A percentile compares a stretch with the other conserved stretches of the same genome.
These are phyloP conservation scores for Zhuqinia jingwanae DNA, from an alignment of 2,888 invertebrate species.

Conservation along the genomic window DNA sequence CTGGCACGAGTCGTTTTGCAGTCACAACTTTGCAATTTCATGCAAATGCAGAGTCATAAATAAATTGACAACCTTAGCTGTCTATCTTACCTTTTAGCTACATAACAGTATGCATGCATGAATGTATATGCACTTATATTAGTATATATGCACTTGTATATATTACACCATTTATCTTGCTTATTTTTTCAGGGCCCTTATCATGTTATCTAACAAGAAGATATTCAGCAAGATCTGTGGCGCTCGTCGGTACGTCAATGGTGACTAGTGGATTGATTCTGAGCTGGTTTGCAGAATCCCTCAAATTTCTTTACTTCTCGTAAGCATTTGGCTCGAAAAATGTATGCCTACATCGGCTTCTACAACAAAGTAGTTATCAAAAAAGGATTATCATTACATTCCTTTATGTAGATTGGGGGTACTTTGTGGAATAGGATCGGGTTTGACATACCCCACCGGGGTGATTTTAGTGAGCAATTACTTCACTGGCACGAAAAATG, in stretches of 20 bases:
- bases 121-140: not conserved
- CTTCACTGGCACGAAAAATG: slow-evolving; percentile 56
- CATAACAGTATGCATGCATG: not conserved
- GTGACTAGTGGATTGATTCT: slow-evolving; percentile 67
- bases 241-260: slow-evolving; percentile 67
- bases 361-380: no score
- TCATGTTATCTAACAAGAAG: slow-evolving; percentile 69
- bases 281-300: slow-evolving; percentile 68
- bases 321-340: slow-evolving; percentile 46
- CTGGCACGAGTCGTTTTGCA: not conserved
- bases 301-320: slow-evolving; percentile 67
- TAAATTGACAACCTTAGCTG: slow-evolving; percentile 17
- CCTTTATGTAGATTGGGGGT: slow-evolving; percentile 62
- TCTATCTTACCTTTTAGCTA: not conserved
- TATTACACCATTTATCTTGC: not conserved
- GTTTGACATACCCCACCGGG: slow-evolving; percentile 68
- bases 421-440: slow-evolving; percentile 64
- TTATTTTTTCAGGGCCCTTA: slow-evolving; percentile 64
- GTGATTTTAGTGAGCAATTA: slow-evolving; percentile 68
- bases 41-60: slow-evolving; percentile 44
- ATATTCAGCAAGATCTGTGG: slow-evolving; percentile 61
- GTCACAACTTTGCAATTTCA: not conserved
- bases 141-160: not conserved
- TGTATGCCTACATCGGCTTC: no score
- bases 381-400: no score